Conservation (phyloP, 2,113 vertebrate genomes). For the Leptosomus discolor region DNA sequence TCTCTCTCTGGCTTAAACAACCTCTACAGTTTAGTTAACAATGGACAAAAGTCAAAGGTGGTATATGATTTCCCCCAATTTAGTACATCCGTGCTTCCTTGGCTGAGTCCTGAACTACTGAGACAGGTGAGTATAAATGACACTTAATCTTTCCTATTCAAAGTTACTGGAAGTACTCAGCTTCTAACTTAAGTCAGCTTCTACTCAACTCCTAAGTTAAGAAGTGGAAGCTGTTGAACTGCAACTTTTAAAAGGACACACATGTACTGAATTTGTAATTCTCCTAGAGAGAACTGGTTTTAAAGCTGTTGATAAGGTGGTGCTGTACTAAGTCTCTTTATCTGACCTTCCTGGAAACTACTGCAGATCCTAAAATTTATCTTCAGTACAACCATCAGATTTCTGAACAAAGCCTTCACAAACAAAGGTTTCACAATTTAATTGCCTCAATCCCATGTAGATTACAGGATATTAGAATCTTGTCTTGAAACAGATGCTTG, state of each 20-base stretch:
- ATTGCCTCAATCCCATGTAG: background rate
- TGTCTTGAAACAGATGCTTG: background rate
- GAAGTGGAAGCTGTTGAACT: background rate
- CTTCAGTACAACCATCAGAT: background rate
- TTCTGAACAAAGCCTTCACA: background rate
- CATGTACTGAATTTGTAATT: background rate
- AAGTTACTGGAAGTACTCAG: background rate
- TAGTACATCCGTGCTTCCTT: constrained; percentile 91
- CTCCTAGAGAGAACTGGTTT: background rate
- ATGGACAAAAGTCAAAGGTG: constrained; percentile 85
- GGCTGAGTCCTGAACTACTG: constrained; percentile 97
- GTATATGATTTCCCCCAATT: constrained; percentile 94
- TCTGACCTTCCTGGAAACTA: background rate
- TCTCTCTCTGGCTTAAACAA: constrained; percentile 92
- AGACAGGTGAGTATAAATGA: constrained; percentile 85
- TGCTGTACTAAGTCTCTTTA: background rate
- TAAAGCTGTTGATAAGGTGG: background rate
- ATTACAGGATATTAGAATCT: background rate
- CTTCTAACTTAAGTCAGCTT: background rate
- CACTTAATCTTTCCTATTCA: constrained; percentile 15
- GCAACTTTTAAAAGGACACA: background rate
- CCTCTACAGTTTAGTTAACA: constrained; percentile 91
- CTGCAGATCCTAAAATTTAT: background rate
- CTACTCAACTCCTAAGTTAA: too few relatives aligned
- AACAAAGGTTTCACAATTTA: background rate